Evolutionary conservation across 2,797 vertebrate genomes (phyloP), one percentile per base, ranked within the genome.

Genomic region (Onychomys leucogaster): DNA sequence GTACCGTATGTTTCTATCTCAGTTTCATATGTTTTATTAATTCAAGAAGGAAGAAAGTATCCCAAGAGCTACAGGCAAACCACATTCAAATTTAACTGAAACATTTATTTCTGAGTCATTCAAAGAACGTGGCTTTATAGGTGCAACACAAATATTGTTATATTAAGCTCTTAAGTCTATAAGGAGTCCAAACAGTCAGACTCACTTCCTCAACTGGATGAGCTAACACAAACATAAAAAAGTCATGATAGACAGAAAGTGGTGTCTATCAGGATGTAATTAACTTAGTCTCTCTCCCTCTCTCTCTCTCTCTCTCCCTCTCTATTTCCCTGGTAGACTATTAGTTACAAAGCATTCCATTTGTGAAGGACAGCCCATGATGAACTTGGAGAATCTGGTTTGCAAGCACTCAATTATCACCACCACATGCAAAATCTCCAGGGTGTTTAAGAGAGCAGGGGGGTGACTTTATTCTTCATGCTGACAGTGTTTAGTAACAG

Each of bases 11-110:
- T 80, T 96, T 67, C 75, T 84, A 90, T 95, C 81, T 89, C 77
- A 96, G 94, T 97, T 97, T 91, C 65, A 34, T 95, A 86, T 95
- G 89, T 96, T 96, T 97, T 97, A 97, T 97, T 97, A 94, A 97
- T 97, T 96, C 57, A 63, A 37, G 52, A 55, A 49, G 46, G 34
- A 52, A n/a, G 49, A 89, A 97, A 78, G 41, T 57, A 34, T 84
- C 76, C 92, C 82, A 90, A 93, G 89, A 91, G 81, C 43, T 84
- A 81, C 14, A 92, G 73, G 89, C 75, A 96, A 97, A 96, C 78
- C 81, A 89, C 21, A 77, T 55, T 88, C 41, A 92, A 93, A 59
- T 73, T 94, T 95, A 96, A 94, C 55, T 4, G 9, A 86, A 96
- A 52, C 43, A 61, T 91, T 97, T 88, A 93, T 96, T 93, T 77